Conservation (phyloP, 2,888 invertebrate genomes). For the Norana najaformis region DNA sequence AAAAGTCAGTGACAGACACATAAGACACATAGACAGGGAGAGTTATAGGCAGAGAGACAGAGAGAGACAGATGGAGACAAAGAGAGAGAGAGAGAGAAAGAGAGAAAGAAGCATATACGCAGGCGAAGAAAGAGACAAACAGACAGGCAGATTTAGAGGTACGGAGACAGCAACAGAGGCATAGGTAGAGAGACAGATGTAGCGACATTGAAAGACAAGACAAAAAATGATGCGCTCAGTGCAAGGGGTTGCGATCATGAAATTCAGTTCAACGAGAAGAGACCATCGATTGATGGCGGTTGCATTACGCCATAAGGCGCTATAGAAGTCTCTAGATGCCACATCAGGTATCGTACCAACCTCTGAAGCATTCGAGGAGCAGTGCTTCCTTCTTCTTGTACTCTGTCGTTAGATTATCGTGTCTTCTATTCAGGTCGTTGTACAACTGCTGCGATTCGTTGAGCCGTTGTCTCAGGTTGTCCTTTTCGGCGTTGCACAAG, state of each 20-base stretch:
- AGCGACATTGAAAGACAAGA: too few relatives aligned
- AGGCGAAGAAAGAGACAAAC: not conserved
- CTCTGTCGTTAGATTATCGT: constrained; percentile 31
- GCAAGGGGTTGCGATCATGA: too few relatives aligned
- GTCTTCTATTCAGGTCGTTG: constrained; percentile 38
- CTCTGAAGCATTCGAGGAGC: constrained; percentile 38
- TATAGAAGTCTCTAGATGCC: not conserved
- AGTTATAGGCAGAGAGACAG: not conserved
- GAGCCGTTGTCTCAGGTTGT: constrained; percentile 30
- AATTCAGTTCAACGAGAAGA: too few relatives aligned
- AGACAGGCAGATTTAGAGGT: not conserved
- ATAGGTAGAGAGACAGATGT: too few relatives aligned
- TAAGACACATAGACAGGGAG: not conserved
- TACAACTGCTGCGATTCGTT: constrained; percentile 32
- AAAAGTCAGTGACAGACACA: not conserved
- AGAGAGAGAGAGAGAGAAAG: not conserved
- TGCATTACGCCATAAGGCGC: not conserved
- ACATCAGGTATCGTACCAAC: constrained; percentile 28
- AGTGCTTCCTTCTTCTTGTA: constrained; percentile 26
- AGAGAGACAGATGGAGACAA: not conserved
- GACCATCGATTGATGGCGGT: not conserved
- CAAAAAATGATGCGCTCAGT: too few relatives aligned
- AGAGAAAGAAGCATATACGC: too few relatives aligned
- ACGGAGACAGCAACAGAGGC: too few relatives aligned
- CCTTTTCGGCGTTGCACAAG: constrained; percentile 21